Conservation (phyloP, 2,113 vertebrate species). For the pig (Sus scrofa) region DNA sequence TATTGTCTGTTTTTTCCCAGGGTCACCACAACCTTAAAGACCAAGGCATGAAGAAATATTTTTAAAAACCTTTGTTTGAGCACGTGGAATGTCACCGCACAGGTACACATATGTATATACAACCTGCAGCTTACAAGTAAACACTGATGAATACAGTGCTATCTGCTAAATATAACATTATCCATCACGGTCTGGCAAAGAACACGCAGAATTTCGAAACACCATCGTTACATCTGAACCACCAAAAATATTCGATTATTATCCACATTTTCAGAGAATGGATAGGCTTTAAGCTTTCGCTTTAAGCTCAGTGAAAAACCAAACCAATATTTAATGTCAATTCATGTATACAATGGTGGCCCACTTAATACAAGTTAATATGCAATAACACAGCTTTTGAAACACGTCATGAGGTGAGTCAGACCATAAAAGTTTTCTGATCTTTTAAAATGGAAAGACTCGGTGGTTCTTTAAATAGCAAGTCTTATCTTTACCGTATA, state of each 20-base stretch:
- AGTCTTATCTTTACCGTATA: constrained; percentile 4
- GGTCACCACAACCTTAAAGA: constrained; percentile 24
- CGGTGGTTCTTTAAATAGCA: background rate
- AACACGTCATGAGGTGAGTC: background rate
- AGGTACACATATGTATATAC: background rate
- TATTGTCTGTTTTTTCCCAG: background rate
- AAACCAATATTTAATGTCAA: constrained; percentile 41
- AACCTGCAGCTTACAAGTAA: background rate
- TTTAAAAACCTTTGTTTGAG: constrained; percentile 36
- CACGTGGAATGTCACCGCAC: background rate
- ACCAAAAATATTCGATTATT: constrained; percentile 30
- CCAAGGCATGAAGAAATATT: background rate
- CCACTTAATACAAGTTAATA: constrained; percentile 36
- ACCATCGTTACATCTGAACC: background rate
- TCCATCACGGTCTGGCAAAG: background rate
- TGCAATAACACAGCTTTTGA: constrained; percentile 32
- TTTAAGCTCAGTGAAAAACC: constrained; percentile 52
- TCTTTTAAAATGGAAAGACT: constrained; percentile 45
- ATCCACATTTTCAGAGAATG: constrained; percentile 42
- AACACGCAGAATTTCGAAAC: constrained; percentile 58
- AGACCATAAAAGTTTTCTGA: background rate
- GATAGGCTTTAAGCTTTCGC: background rate
- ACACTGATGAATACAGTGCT: background rate
- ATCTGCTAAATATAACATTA: constrained; percentile 43
- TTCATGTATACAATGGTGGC: background rate